These are phyloP conservation scores for Murina feae DNA, from an alignment of 2,113 vertebrate species.

Conservation along the genomic window DNA sequence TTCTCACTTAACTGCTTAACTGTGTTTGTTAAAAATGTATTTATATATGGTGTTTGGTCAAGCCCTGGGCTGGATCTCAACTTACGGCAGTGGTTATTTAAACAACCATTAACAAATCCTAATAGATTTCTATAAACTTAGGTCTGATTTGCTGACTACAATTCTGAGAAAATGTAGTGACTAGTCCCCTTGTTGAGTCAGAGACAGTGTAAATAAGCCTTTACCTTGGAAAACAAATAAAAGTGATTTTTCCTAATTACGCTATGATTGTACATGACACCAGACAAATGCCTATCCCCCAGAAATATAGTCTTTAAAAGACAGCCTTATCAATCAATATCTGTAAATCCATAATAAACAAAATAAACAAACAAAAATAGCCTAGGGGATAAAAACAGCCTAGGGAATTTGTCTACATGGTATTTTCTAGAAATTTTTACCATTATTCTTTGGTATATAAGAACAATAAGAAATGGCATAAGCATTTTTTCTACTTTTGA, in stretches of 20 bases:
- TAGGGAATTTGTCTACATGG: neutral
- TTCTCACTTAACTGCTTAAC: neutral
- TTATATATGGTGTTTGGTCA: neutral
- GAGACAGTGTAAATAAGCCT: conserved; percentile 31
- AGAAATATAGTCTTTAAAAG: neutral
- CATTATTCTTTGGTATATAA: neutral
- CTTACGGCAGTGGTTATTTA: neutral
- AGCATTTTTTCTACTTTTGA: conserved; percentile 18
- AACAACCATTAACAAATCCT: neutral
- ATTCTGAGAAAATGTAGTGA: neutral
- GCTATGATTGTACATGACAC: neutral
- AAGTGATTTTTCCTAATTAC: neutral
- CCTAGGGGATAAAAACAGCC: neutral
- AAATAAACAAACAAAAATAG: neutral
- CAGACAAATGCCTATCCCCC: neutral
- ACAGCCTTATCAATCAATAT: neutral
- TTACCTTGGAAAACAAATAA: neutral
- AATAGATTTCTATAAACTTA: neutral
- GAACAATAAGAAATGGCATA: neutral
- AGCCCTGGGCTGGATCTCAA: neutral
- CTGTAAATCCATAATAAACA: neutral
- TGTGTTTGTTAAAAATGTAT: neutral
- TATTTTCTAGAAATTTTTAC: neutral
- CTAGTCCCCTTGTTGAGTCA: conserved; percentile 29
- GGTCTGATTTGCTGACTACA: neutral